phyloP scores from a whole-genome alignment of 2,888 invertebrate species.

The Calameuta pallipes region DNA sequence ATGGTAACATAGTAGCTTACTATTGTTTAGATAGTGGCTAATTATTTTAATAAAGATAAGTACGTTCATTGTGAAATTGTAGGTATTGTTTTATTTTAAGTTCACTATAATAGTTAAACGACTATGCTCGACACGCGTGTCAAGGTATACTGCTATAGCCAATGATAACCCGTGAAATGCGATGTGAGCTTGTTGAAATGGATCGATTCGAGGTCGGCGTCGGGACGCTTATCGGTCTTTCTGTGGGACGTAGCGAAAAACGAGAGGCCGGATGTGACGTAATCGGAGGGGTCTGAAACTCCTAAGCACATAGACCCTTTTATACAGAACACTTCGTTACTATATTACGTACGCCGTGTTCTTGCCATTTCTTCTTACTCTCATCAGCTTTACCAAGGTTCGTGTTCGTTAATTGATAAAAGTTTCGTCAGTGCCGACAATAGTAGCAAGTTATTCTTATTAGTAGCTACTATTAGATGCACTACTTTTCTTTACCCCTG shows the following conservation, averaged over 20 bases:
- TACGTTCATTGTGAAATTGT: not conserved
- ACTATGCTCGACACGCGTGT: not conserved
- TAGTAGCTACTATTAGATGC: not conserved
- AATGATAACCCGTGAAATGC: not conserved
- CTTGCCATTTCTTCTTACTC: not conserved
- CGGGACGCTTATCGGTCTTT: conserved; percentile 18
- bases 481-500: not conserved
- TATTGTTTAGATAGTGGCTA: not conserved
- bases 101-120: not conserved
- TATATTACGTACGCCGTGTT: conserved; percentile 12
- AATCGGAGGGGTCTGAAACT: conserved; percentile 27
- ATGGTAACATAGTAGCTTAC: not conserved
- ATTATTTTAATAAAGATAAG: not conserved
- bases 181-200: not conserved
- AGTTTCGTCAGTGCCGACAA: not conserved
- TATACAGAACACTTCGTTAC: conserved; percentile 18
- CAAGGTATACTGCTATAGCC: not conserved
- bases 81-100: not conserved
- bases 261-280: conserved; percentile 60
- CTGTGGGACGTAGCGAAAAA: conserved; percentile 45
- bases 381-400: conserved; percentile 20
- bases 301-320: conserved; percentile 3
- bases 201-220: conserved; percentile 8
- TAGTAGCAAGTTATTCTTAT: not conserved
- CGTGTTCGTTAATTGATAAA: conserved; percentile 9